Evolutionary conservation across 1,140 invertebrate genomes (phyloP), one percentile per base, ranked within the genome.

Genomic region (Ylistrum balloti): DNA sequence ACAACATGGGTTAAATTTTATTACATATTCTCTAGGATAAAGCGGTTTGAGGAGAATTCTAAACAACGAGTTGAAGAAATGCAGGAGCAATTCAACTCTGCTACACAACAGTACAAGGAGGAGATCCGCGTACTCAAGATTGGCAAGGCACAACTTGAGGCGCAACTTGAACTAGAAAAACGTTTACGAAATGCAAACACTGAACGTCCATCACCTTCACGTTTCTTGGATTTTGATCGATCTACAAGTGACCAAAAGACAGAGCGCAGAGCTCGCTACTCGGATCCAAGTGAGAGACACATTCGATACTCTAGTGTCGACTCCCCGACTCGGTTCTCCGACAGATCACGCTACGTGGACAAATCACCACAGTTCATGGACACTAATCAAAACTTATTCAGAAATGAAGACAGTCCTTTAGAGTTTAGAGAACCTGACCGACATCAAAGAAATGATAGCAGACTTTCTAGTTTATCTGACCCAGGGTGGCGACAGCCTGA

Each of bases 101-200:
- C 87, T 17, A 89, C 89, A n/a, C 91, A 91, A 86, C 89, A 90
- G 85, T 92, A 92, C 35, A 90, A 92, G 41, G 91, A 92, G 85
- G 92, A 93, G 87, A 90, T 93, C 22, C 90, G 90, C 22, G 86
- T 92, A 13, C 89, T 93, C 85, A 88, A 91, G 85, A 90, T 88
- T 15, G 92, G 93, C 41, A 93, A 93, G 89, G 45, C 88, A n/a
- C 89, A 91, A 33, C 86, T 92, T 13, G 89, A 91, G 85, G 90
- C 91, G 32, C 90, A 92, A 85, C 88, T 90, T 17, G 89, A 89
- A 33, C 89, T 88, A 48, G 88, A 90, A 28, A 86, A 41, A 34
- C 85, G 56, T 11, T 74, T 74, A 74, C 56, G 56, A 28, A 74
- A 74, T n/a, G 28, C 56, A 74, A 74, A n/a, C 5, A 7, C 56